Conservation (phyloP, 2,113 vertebrate genomes). For the Callionymus lyra region DNA sequence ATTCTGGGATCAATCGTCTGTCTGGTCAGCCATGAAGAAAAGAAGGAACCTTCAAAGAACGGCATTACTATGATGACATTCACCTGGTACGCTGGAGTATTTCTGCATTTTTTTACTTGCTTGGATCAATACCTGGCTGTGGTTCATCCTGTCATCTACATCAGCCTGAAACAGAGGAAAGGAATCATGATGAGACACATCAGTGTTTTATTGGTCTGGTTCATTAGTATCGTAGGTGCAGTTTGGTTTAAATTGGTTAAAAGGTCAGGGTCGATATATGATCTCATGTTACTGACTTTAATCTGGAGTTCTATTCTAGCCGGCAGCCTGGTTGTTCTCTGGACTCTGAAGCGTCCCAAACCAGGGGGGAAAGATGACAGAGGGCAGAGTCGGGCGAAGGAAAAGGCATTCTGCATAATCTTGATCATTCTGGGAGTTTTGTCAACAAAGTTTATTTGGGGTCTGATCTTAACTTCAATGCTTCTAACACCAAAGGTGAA, state of each 20-base stretch:
- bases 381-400: neutral
- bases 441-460: neutral
- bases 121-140: constrained; percentile 21
- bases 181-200: neutral
- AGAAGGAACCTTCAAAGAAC: too few species aligned
- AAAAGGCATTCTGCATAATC: constrained; percentile 6
- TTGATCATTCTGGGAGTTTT: neutral
- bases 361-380: neutral
- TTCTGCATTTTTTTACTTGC: constrained; percentile 9
- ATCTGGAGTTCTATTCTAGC: neutral
- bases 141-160: constrained; percentile 11
- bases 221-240: neutral
- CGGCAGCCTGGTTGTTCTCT: constrained; percentile 4
- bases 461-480: accelerated
- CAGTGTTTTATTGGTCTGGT: constrained; percentile 1
- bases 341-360: neutral
- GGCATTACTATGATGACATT: too few species aligned
- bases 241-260: accelerated
- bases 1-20: neutral
- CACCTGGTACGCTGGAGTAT: neutral
- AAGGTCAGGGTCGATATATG: too few species aligned
- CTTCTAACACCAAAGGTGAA: accelerated
- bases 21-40: too few species aligned
- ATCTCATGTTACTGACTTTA: accelerated
- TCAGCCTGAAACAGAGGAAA: neutral